Base-by-base conservation (phyloP, 2,113 vertebrate genomes). In the Oryzias woworae region DNA sequence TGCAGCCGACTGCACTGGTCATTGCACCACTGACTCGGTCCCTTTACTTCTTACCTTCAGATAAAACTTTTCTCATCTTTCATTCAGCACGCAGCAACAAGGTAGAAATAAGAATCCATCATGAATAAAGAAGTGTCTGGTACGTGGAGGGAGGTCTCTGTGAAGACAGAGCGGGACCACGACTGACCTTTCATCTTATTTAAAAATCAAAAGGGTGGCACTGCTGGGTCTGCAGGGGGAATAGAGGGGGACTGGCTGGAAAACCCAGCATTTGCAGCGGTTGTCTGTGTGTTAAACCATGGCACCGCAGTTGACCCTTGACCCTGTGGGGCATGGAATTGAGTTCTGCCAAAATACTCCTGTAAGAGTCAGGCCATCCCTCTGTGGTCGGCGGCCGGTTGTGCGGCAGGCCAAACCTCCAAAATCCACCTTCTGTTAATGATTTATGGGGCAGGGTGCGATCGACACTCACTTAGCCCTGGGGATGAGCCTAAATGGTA, bases 401-500 rank as follows among this genome's bases (percentile, higher is more conserved):
- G 59, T 18, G 53, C 28, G 47, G 51, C 78, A 28, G 57, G 54
- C 69, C 69, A 23, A 71, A 53, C 55, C 68, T 70, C 57, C 56
- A 4, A 24, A 55, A 51, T 61, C 76, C 68, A 59, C 71, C 82
- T 79, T 73, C 73, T 43, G 41, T 76, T 91, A 93, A 92, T 92
- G 92, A 93, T 95, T 94, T 92, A 94, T 94, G 90, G 92, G 92
- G 91, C 92, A 90, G 90, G 72, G 83, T 75, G 85, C 90, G 85
- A 94, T 93, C 92, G 93, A 94, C 94, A 90, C 7, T 82, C 77
- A 80, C 63, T 83, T 80, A 82, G 92, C 93, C 93, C 90, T 76
- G 69, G 91, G 94, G 94, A 94, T 87, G 80, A 80, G 86, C 89
- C 90, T 94, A 94, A 95, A 94, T 92, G 93, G 94, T 92, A 90